These are phyloP conservation scores for Tetranychus piercei DNA, from an alignment of 2,888 invertebrate species.

Conservation along the genomic window DNA sequence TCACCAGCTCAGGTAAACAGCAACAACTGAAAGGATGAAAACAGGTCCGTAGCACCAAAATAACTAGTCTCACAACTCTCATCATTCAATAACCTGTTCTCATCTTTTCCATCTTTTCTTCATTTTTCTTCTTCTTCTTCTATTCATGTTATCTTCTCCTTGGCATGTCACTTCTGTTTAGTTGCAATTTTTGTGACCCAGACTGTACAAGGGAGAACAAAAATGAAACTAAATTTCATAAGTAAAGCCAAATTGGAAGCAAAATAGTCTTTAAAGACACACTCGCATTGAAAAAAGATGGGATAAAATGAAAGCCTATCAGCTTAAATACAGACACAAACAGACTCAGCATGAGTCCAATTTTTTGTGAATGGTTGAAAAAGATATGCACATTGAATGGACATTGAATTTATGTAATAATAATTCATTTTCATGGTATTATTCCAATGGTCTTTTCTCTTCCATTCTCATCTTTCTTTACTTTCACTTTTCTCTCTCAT, in stretches of 20 bases:
- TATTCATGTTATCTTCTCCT: not conserved
- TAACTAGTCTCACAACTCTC: constrained; percentile 3
- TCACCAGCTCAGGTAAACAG: not conserved
- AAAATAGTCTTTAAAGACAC: not conserved
- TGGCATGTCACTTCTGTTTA: not conserved
- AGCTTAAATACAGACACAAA: not conserved
- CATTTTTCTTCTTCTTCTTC: not conserved
- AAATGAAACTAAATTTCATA: too few relatives aligned
- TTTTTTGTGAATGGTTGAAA: not conserved
- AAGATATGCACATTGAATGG: not conserved
- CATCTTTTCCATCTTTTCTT: not conserved
- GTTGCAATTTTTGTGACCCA: not conserved
- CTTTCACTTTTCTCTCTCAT: not conserved
- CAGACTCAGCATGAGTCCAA: not conserved
- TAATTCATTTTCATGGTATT: not conserved
- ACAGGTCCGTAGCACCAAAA: not conserved
- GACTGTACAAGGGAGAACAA: not conserved
- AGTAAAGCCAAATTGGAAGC: too few relatives aligned
- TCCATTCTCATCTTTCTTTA: not conserved
- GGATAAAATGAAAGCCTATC: not conserved
- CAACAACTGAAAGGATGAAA: not conserved
- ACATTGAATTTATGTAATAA: not conserved
- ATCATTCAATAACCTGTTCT: not conserved
- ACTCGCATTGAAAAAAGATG: not conserved
- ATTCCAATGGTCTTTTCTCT: not conserved